Evolutionary conservation across 2,797 vertebrate species (phyloP).

Genomic region (Podarcis siculus): DNA sequence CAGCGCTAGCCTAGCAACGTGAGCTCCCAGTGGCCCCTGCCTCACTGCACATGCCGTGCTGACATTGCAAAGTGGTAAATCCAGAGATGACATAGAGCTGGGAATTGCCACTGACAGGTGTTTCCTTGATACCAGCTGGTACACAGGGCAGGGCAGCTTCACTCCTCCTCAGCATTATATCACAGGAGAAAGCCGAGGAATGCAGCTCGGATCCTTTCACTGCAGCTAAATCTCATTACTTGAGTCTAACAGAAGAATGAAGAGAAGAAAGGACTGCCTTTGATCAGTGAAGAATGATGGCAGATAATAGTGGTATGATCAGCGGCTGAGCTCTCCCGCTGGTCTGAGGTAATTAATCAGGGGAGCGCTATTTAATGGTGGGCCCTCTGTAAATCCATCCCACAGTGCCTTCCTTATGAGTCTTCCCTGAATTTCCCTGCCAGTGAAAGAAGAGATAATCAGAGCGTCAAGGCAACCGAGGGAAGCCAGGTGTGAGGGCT

Average conservation of each 20-base stretch:
- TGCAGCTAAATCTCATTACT: slow-evolving; percentile 27
- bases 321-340: slow-evolving; percentile 16
- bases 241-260: rapidly evolving
- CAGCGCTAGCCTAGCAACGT: neutral
- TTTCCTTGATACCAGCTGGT: slow-evolving; percentile 22
- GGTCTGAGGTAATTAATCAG: neutral
- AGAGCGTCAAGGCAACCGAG: neutral
- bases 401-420: slow-evolving; percentile 16
- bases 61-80: slow-evolving; percentile 3
- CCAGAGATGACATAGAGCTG: neutral
- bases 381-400: neutral
- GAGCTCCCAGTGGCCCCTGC: neutral
- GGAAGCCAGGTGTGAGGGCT: neutral
- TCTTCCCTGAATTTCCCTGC: neutral
- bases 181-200: slow-evolving; percentile 14
- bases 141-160: neutral
- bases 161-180: slow-evolving; percentile 3
- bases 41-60: neutral
- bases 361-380: neutral
- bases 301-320: slow-evolving; percentile 23
- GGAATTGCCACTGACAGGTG: slow-evolving; percentile 21
- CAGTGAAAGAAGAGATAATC: neutral
- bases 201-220: neutral
- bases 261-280: slow-evolving; percentile 21
- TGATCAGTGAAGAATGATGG: slow-evolving; percentile 11